A percentile compares a stretch with the other conserved stretches of the same genome.
Evolutionary conservation across 2,888 invertebrate species (phyloP).

Genomic region (Mimas tiliae): DNA sequence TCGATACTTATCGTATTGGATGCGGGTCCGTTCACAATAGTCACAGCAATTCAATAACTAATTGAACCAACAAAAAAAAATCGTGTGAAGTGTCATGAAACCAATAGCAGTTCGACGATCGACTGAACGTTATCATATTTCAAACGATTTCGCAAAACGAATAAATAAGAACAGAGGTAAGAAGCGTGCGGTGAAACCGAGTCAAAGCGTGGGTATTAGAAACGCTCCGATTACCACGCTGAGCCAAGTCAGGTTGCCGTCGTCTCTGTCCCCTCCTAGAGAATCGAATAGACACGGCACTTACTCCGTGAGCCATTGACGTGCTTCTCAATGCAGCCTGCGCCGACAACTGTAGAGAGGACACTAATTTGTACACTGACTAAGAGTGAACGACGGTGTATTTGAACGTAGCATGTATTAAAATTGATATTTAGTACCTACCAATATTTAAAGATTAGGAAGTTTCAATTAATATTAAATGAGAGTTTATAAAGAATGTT

Average conservation of each 20-base stretch:
- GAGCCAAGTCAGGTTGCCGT: constrained; percentile 46
- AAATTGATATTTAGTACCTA: too few relatives aligned
- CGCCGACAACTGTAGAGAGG: neutral
- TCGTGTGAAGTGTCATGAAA: constrained; percentile 79
- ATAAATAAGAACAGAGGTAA: constrained; percentile 82
- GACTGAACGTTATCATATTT: constrained; percentile 82
- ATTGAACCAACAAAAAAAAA: constrained; percentile 74
- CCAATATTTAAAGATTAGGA: too few relatives aligned
- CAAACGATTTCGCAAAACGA: constrained; percentile 84
- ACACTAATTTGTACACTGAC: constrained; percentile 16
- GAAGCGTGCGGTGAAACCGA: constrained; percentile 84
- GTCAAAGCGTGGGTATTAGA: constrained; percentile 84
- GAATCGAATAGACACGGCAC: constrained; percentile 6
- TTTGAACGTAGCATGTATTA: neutral
- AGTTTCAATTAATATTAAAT: too few relatives aligned
- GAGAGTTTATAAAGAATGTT: too few relatives aligned
- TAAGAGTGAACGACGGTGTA: neutral
- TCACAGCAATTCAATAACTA: constrained; percentile 75
- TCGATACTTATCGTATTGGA: constrained; percentile 54
- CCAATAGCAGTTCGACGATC: constrained; percentile 68
- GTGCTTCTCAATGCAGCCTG: constrained; percentile 2
- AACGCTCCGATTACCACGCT: constrained; percentile 83
- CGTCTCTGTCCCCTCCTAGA: constrained; percentile 7
- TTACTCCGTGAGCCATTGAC: constrained; percentile 10
- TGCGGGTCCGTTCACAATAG: constrained; percentile 52